A percentile compares a stretch with the other conserved stretches of the same genome.
Conservation (phyloP, 2,888 invertebrate genomes). For the Hirtodrosophila trivittata region DNA sequence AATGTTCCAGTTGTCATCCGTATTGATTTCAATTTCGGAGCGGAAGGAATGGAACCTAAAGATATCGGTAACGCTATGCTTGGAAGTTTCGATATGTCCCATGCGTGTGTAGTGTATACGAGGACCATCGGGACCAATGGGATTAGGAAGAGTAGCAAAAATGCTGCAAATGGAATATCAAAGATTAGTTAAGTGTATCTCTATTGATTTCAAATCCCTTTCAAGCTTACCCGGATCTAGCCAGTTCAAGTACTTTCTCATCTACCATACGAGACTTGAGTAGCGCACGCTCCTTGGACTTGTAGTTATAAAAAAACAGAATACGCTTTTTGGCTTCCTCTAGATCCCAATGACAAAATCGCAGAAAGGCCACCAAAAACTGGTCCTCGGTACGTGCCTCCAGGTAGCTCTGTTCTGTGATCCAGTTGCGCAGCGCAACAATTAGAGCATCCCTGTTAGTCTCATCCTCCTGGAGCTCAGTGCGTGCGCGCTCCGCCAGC, state of each 20-base stretch:
- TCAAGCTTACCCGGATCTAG: slow-evolving; percentile 74
- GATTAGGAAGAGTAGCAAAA: slow-evolving; percentile 76
- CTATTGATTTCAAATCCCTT: no score
- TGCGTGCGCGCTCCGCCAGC: slow-evolving; percentile 82
- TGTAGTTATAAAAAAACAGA: slow-evolving; percentile 86
- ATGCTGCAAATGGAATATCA: slow-evolving; percentile 61
- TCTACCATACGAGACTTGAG: slow-evolving; percentile 82
- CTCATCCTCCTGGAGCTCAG: slow-evolving; percentile 84
- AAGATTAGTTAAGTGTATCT: not conserved
- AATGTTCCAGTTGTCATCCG: slow-evolving; percentile 86
- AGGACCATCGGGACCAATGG: slow-evolving; percentile 84
- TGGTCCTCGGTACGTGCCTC: slow-evolving; percentile 84
- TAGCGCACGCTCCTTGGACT: slow-evolving; percentile 84
- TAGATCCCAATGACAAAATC: slow-evolving; percentile 85
- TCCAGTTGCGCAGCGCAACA: slow-evolving; percentile 84
- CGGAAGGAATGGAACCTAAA: slow-evolving; percentile 79
- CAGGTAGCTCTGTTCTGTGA: slow-evolving; percentile 85
- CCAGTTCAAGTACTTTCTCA: slow-evolving; percentile 74
- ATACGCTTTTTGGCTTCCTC: slow-evolving; percentile 85
- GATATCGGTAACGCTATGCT: slow-evolving; percentile 72
- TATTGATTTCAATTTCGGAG: slow-evolving; percentile 77
- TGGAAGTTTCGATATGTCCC: slow-evolving; percentile 82
- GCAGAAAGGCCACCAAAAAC: slow-evolving; percentile 85
- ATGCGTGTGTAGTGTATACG: slow-evolving; percentile 85
- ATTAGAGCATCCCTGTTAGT: slow-evolving; percentile 82